Percentiles rank a stretch among this genome's conserved stretches.
phyloP scores from a whole-genome alignment of 2,113 vertebrate genomes.

The Tragelaphus strepsiceros region DNA sequence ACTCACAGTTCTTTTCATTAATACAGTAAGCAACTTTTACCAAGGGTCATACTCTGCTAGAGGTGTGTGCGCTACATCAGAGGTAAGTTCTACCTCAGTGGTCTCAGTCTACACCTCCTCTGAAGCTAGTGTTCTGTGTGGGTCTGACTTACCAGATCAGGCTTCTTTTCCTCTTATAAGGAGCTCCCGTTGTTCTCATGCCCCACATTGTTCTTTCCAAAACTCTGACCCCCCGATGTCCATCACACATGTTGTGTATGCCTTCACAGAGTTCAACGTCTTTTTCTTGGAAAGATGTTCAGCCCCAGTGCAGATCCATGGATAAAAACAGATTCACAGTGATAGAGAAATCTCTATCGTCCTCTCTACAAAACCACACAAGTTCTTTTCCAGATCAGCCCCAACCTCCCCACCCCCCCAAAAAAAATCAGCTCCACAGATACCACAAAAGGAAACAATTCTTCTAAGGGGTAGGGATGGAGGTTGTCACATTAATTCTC shows the following conservation, averaged over 20 bases:
- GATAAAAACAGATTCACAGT: background rate
- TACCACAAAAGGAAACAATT: background rate
- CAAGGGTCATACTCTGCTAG: background rate
- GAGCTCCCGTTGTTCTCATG: background rate
- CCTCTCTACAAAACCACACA: background rate
- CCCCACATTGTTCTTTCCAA: background rate
- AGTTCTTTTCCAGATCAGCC: background rate
- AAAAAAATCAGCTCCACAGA: background rate
- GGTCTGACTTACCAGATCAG: background rate
- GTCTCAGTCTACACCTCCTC: background rate
- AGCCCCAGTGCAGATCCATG: background rate
- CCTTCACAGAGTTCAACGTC: background rate
- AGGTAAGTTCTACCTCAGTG: background rate
- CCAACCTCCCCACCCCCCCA: too few relatives aligned
- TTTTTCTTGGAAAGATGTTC: background rate
- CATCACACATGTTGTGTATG: background rate
- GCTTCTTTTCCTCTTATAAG: background rate
- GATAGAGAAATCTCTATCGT: background rate
- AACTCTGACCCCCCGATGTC: background rate
- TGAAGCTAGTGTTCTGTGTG: background rate
- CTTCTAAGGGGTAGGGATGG: background rate
- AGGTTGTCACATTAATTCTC: background rate
- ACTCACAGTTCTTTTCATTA: background rate
- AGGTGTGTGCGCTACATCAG: background rate
- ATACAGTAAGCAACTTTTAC: background rate